These are phyloP conservation scores for Tolypeutes matacus DNA, from an alignment of 2,797 vertebrate species.

Conservation along the genomic window DNA sequence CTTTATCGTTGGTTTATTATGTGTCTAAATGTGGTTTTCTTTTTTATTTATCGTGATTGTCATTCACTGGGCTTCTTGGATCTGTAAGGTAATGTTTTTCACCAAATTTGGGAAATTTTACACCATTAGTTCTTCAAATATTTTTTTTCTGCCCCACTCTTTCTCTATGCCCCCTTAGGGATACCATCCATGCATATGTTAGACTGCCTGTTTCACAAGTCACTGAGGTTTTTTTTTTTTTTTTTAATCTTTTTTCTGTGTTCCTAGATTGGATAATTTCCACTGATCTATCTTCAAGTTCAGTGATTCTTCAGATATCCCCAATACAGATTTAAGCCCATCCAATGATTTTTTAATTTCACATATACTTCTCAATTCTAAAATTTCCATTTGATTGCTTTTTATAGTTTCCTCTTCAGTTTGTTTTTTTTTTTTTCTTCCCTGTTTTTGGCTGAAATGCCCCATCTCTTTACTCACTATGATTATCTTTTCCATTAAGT, in stretches of 20 bases:
- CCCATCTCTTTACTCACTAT: neutral
- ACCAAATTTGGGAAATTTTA: neutral
- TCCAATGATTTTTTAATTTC: neutral
- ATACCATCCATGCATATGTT: neutral
- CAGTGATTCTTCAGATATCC: conserved; percentile 15
- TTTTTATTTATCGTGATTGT: neutral
- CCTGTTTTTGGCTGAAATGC: neutral
- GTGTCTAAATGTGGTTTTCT: neutral
- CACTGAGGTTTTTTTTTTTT: neutral
- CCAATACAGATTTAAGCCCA: neutral
- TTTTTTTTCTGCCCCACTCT: neutral
- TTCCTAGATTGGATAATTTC: neutral
- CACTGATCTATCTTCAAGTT: neutral
- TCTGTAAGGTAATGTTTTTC: neutral
- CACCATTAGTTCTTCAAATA: too few relatives aligned
- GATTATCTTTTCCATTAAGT: neutral
- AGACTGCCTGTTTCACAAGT: neutral
- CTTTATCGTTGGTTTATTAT: neutral
- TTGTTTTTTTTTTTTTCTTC: too few relatives aligned
- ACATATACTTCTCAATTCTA: neutral
- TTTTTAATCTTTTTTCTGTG: neutral
- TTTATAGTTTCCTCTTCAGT: neutral
- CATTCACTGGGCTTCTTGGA: neutral
- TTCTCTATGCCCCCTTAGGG: neutral
- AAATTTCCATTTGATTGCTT: conserved; percentile 7